Evolutionary conservation across 2,888 invertebrate genomes (phyloP).

Genomic region (Ophion costatus): DNA sequence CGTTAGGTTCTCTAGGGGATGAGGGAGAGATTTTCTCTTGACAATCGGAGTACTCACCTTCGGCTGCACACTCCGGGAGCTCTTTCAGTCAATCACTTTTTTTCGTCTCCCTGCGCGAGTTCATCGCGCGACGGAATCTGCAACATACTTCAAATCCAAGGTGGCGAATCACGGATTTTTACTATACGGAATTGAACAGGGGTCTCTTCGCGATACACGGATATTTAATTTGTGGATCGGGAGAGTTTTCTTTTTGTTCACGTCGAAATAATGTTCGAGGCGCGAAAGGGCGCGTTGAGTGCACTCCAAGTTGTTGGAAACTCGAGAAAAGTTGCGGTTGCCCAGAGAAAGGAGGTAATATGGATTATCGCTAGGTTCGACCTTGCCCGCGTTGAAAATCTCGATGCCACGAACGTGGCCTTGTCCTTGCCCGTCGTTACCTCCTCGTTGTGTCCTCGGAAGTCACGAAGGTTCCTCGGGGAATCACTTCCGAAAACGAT

Average conservation of each 20-base stretch:
- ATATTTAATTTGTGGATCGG: too few relatives aligned
- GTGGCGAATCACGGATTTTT: too few relatives aligned
- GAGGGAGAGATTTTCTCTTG: not conserved
- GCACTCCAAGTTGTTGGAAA: not conserved
- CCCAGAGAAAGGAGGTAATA: constrained; percentile 19
- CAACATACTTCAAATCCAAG: too few relatives aligned
- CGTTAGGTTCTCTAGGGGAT: constrained; percentile 7
- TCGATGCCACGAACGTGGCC: constrained; percentile 57
- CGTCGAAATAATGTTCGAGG: too few relatives aligned
- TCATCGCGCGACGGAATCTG: too few relatives aligned
- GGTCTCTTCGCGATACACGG: too few relatives aligned
- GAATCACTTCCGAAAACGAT: constrained; percentile 66
- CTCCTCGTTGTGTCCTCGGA: constrained; percentile 54
- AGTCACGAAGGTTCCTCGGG: constrained; percentile 66
- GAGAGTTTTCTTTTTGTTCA: not conserved
- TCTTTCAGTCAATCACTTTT: not conserved
- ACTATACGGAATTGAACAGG: too few relatives aligned
- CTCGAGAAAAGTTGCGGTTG: not conserved
- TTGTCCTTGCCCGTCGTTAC: constrained; percentile 58
- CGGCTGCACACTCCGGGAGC: not conserved
- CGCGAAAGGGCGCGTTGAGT: not conserved
- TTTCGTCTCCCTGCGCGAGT: not conserved
- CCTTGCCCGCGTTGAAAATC: constrained; percentile 52
- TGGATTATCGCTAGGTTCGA: constrained; percentile 52
- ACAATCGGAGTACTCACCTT: not conserved